Evolutionary conservation across 2,888 invertebrate species (phyloP), one percentile per base, ranked within the genome.

Genomic region (Tipula unca): DNA sequence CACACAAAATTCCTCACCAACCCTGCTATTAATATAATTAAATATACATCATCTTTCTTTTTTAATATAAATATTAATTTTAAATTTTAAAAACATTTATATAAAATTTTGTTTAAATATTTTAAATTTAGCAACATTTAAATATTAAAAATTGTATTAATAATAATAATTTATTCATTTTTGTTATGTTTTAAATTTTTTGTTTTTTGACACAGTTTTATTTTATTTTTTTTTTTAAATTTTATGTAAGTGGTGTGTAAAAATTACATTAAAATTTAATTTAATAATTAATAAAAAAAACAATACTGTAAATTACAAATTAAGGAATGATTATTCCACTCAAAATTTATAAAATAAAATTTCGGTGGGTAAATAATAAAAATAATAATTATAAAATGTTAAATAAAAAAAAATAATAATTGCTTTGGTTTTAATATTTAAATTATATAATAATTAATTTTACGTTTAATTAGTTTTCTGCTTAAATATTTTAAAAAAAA

Each of bases 281-380:
- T 48, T 69, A 69, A 54, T 17, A 6, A 17, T 25, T 69, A 69
- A 69, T 69, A 25, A 69, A 13, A 1, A 32, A 32, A 32, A 48
- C 17, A 69, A 69, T 69, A 69, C 69, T 54, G 48, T 54, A 69
- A 69, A 69, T 69, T 69, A 69, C 8, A 69, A 69, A 69, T 69
- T 25, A 69, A 69, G 69, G 69, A 69, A 69, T 69, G 69, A 69
- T 69, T 69, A 25, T 25, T 69, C 69, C 69, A 69, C 69, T 25
- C 69, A 69, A 69, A 69, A 69, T 69, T 69, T 69, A 69, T 25
- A 69, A 69, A 69, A 69, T 69, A 69, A 69, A 69, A 69, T 69
- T 69, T 25, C 69, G 69, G 69, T 69, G 69, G 69, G 69, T 69
- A 69, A 69, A 69, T 69, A 25, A 69, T 69, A 69, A 25, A 8